Evolutionary conservation across 2,113 vertebrate species (phyloP).

Genomic region (Gambusia holbrooki): DNA sequence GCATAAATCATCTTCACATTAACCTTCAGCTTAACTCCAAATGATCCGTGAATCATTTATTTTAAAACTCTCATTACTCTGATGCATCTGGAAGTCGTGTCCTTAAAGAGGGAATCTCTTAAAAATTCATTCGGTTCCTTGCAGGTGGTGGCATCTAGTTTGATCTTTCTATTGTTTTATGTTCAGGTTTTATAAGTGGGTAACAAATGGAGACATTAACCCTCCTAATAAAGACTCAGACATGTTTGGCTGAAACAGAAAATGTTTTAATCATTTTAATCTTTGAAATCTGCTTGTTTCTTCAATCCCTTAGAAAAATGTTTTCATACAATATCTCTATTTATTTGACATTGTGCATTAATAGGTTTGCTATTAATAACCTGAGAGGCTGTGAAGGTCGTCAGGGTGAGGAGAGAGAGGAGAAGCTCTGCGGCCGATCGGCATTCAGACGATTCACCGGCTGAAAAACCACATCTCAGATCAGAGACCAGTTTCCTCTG

Average conservation of each 20-base stretch:
- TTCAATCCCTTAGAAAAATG: background rate
- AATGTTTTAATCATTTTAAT: constrained; percentile 5
- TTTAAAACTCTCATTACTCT: background rate
- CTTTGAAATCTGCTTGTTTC: too few relatives aligned
- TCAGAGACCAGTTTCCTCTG: too few relatives aligned
- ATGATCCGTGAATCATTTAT: background rate
- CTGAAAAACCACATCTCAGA: too few relatives aligned
- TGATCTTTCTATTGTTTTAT: background rate
- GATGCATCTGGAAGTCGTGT: background rate
- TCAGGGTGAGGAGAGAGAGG: too few relatives aligned
- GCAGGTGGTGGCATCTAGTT: constrained; percentile 1
- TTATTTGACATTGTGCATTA: too few relatives aligned
- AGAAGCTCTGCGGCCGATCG: too few relatives aligned
- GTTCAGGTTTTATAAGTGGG: background rate
- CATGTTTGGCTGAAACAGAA: background rate
- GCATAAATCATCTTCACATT: background rate
- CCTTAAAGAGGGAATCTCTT: background rate
- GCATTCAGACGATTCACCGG: too few relatives aligned
- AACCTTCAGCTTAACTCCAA: background rate
- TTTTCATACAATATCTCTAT: too few relatives aligned
- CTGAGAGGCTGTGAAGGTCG: too few relatives aligned
- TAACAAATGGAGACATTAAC: background rate
- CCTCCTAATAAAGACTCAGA: background rate
- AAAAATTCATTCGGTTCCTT: constrained; percentile 13
- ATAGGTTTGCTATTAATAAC: too few relatives aligned